phyloP scores from a whole-genome alignment of 2,797 vertebrate genomes.

The Rhabdophis nuchalis region DNA sequence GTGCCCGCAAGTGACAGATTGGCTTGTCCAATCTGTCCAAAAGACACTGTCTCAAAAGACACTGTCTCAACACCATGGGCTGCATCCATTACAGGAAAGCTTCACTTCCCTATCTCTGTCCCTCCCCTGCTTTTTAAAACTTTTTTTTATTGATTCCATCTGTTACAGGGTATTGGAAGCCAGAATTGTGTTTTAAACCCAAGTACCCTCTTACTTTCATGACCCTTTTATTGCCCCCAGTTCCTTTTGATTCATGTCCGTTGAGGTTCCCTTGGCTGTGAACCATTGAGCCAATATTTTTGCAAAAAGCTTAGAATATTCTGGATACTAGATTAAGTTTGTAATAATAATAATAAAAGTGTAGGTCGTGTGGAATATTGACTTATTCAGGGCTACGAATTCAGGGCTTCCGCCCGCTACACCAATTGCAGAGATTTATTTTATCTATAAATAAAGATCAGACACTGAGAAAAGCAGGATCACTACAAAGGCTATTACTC shows the following conservation, averaged over 20 bases:
- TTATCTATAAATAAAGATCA: constrained; percentile 17
- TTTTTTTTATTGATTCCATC: not conserved
- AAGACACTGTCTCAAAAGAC: not conserved
- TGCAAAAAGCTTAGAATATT: not conserved
- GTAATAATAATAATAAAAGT: not conserved
- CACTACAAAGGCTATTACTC: not conserved
- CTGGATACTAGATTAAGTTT: not conserved
- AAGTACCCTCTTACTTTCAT: not conserved
- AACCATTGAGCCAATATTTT: not conserved
- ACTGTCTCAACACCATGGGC: not conserved
- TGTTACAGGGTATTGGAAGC: not conserved
- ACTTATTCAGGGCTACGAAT: not conserved
- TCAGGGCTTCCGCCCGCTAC: not conserved
- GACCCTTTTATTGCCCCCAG: not conserved
- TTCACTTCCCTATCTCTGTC: not conserved
- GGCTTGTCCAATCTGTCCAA: not conserved
- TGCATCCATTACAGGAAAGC: not conserved
- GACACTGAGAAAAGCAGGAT: not conserved
- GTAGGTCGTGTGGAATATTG: not conserved
- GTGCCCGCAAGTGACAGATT: not conserved
- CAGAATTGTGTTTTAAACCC: not conserved
- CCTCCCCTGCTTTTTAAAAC: not conserved
- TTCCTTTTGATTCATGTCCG: not conserved
- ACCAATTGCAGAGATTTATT: not conserved
- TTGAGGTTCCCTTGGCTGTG: not conserved